Evolutionary conservation across 2,113 vertebrate genomes (phyloP).

Genomic region (Maylandia zebra): DNA sequence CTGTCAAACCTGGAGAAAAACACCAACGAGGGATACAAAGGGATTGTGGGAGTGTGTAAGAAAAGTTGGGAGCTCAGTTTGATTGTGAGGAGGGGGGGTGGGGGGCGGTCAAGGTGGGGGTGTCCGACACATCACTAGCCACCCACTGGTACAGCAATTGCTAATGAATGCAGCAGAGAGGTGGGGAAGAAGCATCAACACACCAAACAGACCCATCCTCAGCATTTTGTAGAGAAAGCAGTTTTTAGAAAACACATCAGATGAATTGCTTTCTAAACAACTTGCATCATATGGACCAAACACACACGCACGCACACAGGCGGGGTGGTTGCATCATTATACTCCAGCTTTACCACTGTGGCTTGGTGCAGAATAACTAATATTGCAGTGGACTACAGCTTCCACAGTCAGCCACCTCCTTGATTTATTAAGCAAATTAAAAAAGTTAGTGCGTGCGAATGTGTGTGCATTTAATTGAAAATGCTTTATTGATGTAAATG

Average conservation of each 20-base stretch:
- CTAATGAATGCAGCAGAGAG: conserved; percentile 33
- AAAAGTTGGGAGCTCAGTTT: neutral
- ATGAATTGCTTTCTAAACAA: conserved; percentile 3
- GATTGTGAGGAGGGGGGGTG: neutral
- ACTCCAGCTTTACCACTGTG: neutral
- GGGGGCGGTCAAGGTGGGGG: neutral
- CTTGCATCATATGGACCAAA: neutral
- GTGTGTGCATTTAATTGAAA: conserved; percentile 31
- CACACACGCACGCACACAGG: neutral
- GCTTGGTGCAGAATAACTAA: conserved; percentile 2
- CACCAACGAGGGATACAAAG: neutral
- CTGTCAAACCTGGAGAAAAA: conserved; percentile 27
- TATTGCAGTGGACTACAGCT: neutral
- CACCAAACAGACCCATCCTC: neutral
- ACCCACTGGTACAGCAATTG: conserved; percentile 30
- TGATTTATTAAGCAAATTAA: conserved; percentile 59
- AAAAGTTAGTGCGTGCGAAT: neutral
- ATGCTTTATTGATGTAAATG: conserved; percentile 19
- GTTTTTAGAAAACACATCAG: conserved; percentile 35
- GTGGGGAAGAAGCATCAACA: neutral
- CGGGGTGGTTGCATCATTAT: neutral
- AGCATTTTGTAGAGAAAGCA: conserved; percentile 41
- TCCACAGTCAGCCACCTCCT: conserved; percentile 10
- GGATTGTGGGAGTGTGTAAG: neutral
- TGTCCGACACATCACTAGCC: conserved; percentile 39